Evolutionary conservation across 2,888 invertebrate genomes (phyloP), one percentile per base, ranked within the genome.

Genomic region (Tipula lateralis): DNA sequence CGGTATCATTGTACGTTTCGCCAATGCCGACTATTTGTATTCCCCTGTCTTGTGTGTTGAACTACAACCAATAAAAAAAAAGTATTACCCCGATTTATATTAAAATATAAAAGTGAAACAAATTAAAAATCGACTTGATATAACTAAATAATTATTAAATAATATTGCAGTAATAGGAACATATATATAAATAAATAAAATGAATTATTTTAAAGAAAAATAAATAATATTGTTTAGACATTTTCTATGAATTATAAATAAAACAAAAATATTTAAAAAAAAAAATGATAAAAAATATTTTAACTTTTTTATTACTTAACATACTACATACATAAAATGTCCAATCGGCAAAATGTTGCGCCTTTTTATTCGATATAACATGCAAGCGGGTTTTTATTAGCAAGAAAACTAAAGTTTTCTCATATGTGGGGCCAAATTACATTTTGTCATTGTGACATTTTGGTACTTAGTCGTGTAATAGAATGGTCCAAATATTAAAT

Each of bases 301-400:
- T 84, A 84, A 84, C 30, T 19, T 82, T 82, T 82, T 30, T 82
- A 82, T 82, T 30, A 82, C 32, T 82, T 7, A 9, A 82, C 30
- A 30, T 30, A 82, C 29, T 30, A n/a, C 30, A 30, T 30, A 85
- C 86, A 86, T 86, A 85, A 85, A 85, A 83, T 85, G 86, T 86
- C 85, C 34, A 84, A 83, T 83, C 84, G 86, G 85, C 85, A 86
- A 86, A 86, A 86, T 86, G 86, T 86, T 86, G 85, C 82, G 86
- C 85, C 84, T 85, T 85, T 85, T 83, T 80, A n/a, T 29, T 1
- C 82, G 3, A 82, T 2, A 29, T 16, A 16, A 29, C n/a, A 30
- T 30, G 29, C 82, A 30, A n/a, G 29, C 6, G 30, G 30, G 13
- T 30, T 16, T 30, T 80, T 80, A 24, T 80, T 80, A 80, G 9